Percentiles rank a stretch among this genome's conserved stretches.
Conservation (phyloP, 2,113 vertebrate genomes). For the Serilophus lunatus region DNA sequence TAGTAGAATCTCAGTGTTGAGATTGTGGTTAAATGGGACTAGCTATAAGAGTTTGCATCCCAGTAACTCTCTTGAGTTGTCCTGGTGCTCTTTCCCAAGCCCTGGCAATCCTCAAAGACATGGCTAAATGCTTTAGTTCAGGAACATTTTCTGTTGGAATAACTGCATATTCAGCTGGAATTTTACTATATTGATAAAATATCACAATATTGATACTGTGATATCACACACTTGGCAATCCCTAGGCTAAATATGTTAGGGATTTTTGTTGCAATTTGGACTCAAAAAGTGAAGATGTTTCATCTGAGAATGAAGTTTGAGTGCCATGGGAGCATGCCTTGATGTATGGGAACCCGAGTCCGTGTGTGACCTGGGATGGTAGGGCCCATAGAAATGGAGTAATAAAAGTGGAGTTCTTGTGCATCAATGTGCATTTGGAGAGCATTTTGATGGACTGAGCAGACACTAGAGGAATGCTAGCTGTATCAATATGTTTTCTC, state of each 20-base stretch:
- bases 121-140: neutral
- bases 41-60: neutral
- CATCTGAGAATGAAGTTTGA: neutral
- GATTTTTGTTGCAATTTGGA: neutral
- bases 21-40: neutral
- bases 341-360: neutral
- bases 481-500: neutral
- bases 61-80: neutral
- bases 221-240: neutral
- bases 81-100: neutral
- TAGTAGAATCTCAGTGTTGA: neutral
- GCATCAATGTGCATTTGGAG: neutral
- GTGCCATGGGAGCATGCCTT: neutral
- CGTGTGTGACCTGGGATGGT: fast-evolving
- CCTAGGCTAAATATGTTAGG: neutral
- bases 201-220: neutral
- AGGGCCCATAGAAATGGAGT: neutral
- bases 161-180: neutral
- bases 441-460: neutral
- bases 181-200: neutral
- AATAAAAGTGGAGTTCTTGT: neutral
- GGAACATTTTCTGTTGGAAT: neutral
- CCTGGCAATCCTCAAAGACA: neutral
- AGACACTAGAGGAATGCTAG: neutral
- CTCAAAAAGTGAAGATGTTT: neutral